These are phyloP conservation scores for Pan paniscus DNA, from an alignment of 2,113 vertebrate species.

Conservation along the genomic window DNA sequence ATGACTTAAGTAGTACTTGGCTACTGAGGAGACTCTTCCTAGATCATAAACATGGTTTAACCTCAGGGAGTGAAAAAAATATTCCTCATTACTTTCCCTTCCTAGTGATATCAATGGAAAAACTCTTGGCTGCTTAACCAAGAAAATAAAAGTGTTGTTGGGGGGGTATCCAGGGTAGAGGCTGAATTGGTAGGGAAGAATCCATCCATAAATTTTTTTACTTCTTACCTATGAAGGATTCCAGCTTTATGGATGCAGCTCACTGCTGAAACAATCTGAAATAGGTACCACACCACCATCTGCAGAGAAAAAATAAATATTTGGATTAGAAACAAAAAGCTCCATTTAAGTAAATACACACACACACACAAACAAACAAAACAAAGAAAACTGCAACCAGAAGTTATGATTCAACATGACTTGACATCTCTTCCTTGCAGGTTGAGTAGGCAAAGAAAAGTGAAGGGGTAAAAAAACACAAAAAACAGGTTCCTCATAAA, in stretches of 20 bases:
- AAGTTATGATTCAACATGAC: conserved; percentile 54
- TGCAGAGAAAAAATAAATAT: conserved; percentile 77
- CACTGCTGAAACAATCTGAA: conserved; percentile 96
- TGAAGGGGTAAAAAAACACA: background rate
- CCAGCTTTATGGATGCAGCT: conserved; percentile 97
- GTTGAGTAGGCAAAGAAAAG: conserved; percentile 60
- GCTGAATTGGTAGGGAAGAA: background rate
- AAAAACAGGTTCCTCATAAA: conserved; percentile 45
- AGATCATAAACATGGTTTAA: conserved; percentile 43
- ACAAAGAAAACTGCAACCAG: conserved; percentile 59
- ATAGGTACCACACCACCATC: conserved; percentile 98
- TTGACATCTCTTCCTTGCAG: conserved; percentile 49
- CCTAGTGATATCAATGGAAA: conserved; percentile 18
- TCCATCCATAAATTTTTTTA: background rate
- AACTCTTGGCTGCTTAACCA: conserved; percentile 1
- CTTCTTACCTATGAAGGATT: conserved; percentile 93
- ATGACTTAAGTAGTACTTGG: background rate
- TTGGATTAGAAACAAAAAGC: conserved; percentile 51
- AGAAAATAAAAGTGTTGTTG: background rate
- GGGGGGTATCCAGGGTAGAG: background rate
- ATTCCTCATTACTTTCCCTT: background rate
- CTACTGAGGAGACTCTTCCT: conserved; percentile 17
- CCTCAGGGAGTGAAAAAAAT: background rate
- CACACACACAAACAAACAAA: background rate
- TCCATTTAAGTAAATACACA: conserved; percentile 35